These are phyloP conservation scores for Tragulus kanchil DNA, from an alignment of 2,113 vertebrate species.

Conservation along the genomic window DNA sequence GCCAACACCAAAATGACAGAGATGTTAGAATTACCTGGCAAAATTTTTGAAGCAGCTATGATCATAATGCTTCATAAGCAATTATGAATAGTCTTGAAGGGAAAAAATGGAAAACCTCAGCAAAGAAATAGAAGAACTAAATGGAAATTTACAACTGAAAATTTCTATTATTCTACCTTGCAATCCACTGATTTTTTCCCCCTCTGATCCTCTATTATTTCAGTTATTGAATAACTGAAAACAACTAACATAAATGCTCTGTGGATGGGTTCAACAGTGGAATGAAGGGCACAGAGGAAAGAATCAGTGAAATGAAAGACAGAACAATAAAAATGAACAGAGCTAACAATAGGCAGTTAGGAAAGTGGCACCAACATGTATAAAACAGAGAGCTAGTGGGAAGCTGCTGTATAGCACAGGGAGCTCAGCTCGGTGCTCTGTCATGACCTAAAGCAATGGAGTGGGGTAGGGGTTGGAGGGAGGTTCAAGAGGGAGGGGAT, in stretches of 20 bases:
- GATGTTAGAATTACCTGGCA: background rate
- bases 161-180: background rate
- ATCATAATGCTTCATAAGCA: constrained; percentile 18
- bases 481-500: background rate
- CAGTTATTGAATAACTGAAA: background rate
- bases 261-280: background rate
- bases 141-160: background rate
- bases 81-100: background rate
- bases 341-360: background rate
- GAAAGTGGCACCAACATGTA: background rate
- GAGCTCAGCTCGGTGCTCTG: background rate
- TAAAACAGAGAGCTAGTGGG: background rate
- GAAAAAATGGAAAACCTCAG: background rate
- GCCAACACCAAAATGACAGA: background rate
- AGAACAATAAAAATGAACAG: background rate
- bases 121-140: constrained; percentile 32
- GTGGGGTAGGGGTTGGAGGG: background rate
- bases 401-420: background rate
- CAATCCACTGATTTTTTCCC: background rate
- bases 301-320: background rate
- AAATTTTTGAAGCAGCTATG: constrained; percentile 21
- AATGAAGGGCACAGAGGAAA: background rate
- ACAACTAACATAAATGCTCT: background rate
- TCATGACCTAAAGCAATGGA: background rate
- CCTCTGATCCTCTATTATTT: background rate